These are phyloP conservation scores for Drosophila athabasca DNA, from an alignment of 1,140 invertebrate genomes.

Conservation along the genomic window DNA sequence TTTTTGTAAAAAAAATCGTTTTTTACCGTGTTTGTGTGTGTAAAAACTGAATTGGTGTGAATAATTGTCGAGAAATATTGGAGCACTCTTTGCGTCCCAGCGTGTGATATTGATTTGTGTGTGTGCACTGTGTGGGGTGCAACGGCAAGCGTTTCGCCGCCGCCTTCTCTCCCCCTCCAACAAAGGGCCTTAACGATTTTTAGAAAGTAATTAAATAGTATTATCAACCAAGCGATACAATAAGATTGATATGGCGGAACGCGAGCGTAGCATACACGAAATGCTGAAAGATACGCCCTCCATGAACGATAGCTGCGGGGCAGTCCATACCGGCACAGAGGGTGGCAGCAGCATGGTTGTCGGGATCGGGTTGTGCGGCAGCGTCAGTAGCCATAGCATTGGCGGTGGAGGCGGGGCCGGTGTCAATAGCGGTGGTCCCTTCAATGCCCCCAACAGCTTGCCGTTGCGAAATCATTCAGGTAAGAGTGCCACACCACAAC, in stretches of 20 bases:
- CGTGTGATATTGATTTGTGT: conserved; percentile 29
- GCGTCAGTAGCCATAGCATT: conserved; percentile 62
- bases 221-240: neutral
- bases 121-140: neutral
- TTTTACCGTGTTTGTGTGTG: neutral
- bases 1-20: neutral
- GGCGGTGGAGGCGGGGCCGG: conserved; percentile 7
- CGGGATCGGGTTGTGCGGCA: conserved; percentile 18
- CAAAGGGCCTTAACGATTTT: conserved; percentile 26
- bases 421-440: conserved; percentile 25
- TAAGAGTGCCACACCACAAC: conserved; percentile 3
- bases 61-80: neutral
- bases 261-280: conserved; percentile 92
- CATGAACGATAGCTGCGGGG: conserved; percentile 90
- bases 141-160: conserved; percentile 1
- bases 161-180: neutral
- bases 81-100: neutral
- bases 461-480: conserved; percentile 84
- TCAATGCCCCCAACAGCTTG: conserved; percentile 73
- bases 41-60: neutral
- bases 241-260: conserved; percentile 60
- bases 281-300: conserved; percentile 93
- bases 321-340: conserved; percentile 89
- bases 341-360: conserved; percentile 65
- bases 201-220: conserved; percentile 22